These are phyloP conservation scores for Mormyrops boulengeri DNA, from an alignment of 2,797 vertebrate genomes.

Conservation along the genomic window DNA sequence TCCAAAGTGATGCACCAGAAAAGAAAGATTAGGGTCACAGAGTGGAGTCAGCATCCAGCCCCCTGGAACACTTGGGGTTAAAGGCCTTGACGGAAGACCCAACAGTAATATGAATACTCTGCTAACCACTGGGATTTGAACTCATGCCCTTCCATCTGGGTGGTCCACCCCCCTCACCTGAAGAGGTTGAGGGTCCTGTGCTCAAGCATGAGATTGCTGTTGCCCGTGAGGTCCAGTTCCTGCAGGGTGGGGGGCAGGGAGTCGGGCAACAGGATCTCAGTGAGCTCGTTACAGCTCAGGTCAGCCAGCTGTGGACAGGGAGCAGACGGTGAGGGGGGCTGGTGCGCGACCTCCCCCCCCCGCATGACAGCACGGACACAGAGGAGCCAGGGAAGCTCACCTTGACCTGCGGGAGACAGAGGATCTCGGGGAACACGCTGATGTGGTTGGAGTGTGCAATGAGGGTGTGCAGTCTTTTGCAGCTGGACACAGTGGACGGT, in stretches of 20 bases:
- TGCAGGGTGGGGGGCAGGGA: slow-evolving; percentile 77
- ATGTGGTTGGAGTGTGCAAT: slow-evolving; percentile 89
- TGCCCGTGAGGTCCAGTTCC: slow-evolving; percentile 88
- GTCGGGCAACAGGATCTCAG: slow-evolving; percentile 84
- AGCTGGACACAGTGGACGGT: slow-evolving; percentile 89
- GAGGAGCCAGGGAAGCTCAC: slow-evolving; percentile 48
- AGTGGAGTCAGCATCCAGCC: background rate
- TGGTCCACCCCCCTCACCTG: slow-evolving; percentile 63
- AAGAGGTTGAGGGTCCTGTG: slow-evolving; percentile 92
- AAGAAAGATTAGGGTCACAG: background rate
- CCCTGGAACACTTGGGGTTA: background rate
- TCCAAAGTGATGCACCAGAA: background rate
- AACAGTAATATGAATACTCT: background rate
- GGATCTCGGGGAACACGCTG: slow-evolving; percentile 87
- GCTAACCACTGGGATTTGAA: background rate
- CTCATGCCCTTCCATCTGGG: background rate
- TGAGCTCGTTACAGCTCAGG: slow-evolving; percentile 91
- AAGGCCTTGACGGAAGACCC: background rate
- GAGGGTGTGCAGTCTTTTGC: slow-evolving; percentile 85
- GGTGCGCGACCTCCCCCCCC: background rate
- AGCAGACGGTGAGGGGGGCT: background rate
- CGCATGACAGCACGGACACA: background rate
- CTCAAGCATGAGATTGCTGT: slow-evolving; percentile 82
- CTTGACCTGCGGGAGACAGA: slow-evolving; percentile 89
- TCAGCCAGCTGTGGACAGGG: slow-evolving; percentile 74